Evolutionary conservation across 2,888 invertebrate species (phyloP), one percentile per base, ranked within the genome.

Genomic region (Meiosimyza decipiens): DNA sequence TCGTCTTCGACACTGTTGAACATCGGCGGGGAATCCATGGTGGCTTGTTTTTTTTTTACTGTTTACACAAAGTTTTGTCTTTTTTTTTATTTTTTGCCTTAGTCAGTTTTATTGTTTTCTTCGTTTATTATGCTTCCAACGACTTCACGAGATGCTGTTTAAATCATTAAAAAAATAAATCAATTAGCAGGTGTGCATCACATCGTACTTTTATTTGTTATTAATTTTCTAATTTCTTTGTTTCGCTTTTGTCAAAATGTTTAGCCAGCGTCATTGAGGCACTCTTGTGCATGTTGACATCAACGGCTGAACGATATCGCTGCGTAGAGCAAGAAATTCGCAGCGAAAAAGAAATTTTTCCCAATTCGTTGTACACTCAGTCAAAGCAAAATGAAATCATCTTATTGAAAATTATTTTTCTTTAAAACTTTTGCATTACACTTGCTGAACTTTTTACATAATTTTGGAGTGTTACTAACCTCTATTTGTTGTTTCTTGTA

Each of bases 1-100:
- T 87, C 87, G 70, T 87, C 87, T 76, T 87, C 87, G 66, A 87
- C 86, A 76, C 87, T 87, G 77, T 84, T 87, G 74, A 87, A 87
- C 79, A 84, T 82, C 76, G 86, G 85, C 78, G 84, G 82, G 66
- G 84, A 80, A 74, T 87, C 87, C 87, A 87, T 87, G 54, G 65
- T 76, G 59, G 51, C 55, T 71, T 54, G 9, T 71, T 18, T 33
- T 22, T 15, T 51, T 76, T 71, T 72, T 57, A 40, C 40, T 40
- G 40, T 40, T 40, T 40, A 40, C 9, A 40, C 9, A 40, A 40
- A 6, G 9, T 6, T 40, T 40, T 65, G 64, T 64, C 22, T 77
- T 16, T 40, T 22, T 18, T 22, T 47, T 70, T 9, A 49, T 13
- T 64, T 64, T 9, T 7, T n/a, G 18, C 28, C 16, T 50, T 22